Percentiles rank a stretch among this genome's conserved stretches.
Conservation (phyloP, 2,888 invertebrate species). For the Thecophora atra region DNA sequence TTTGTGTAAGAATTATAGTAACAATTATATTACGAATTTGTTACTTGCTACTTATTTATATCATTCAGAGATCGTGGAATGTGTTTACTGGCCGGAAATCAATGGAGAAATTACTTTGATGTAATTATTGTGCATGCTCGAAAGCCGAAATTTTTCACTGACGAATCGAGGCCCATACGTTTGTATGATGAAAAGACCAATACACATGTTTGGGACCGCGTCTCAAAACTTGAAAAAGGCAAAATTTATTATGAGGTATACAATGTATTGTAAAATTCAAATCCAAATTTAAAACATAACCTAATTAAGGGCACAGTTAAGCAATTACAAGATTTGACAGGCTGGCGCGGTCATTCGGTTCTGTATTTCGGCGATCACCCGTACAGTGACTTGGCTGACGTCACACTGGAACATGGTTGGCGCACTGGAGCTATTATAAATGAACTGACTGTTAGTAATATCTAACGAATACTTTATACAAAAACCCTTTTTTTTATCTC, state of each 20-base stretch:
- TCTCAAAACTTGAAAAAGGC: slow-evolving; percentile 85
- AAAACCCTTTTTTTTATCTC: no score
- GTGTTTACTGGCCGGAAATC: slow-evolving; percentile 84
- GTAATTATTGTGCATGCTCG: slow-evolving; percentile 94
- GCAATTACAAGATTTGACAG: slow-evolving; percentile 89
- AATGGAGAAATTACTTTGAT: slow-evolving; percentile 93
- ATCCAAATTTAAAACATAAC: slow-evolving; percentile 40
- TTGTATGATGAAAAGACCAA: slow-evolving; percentile 84
- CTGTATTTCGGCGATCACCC: slow-evolving; percentile 99
- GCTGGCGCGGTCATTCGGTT: slow-evolving; percentile 91
- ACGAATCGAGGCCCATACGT: slow-evolving; percentile 88
- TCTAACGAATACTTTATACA: no score
- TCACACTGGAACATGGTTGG: slow-evolving; percentile 96
- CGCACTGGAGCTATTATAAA: slow-evolving; percentile 97
- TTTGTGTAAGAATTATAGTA: slow-evolving; percentile 80
- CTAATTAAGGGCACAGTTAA: slow-evolving; percentile 84
- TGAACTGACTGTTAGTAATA: slow-evolving; percentile 80
- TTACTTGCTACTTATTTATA: background rate
- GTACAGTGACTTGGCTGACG: slow-evolving; percentile 95
- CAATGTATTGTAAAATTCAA: background rate
- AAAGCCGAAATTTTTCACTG: slow-evolving; percentile 96
- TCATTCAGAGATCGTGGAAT: slow-evolving; percentile 85
- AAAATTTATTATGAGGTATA: slow-evolving; percentile 90
- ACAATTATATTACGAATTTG: background rate
- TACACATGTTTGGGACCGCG: slow-evolving; percentile 91